Evolutionary conservation across 1,140 invertebrate genomes (phyloP), one percentile per base, ranked within the genome.

Genomic region (Microvelia longipes): DNA sequence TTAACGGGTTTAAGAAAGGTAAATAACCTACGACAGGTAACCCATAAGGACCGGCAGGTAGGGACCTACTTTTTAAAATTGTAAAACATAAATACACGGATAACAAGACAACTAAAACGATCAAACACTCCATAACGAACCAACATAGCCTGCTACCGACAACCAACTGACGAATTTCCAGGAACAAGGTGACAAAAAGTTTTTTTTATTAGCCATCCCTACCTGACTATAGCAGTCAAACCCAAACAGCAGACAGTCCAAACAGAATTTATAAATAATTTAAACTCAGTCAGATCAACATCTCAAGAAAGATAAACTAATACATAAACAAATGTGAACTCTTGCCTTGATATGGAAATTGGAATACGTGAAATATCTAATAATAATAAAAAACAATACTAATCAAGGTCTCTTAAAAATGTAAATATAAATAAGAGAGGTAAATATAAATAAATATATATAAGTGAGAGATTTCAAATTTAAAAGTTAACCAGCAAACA

Each of bases 1-100:
- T 79, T 25, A 79, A 73, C 0, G 82, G 76, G 74, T 91, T 81
- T 2, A 95, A 74, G 76, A 86, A 89, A 0, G 88, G 86, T 28
- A 94, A 76, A 74, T 88, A 93, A 0, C 92, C 92, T 0, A 94
- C 64, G 1, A 93, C 73, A 0, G 92, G 92, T 19, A 93, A 68
- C 0, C 88, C 86, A 79, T 82, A 83, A 0, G 92, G 92, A 0
- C 92, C 92, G 0, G 91, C 91, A 0, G 91, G 90, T 11, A 11
- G 19, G 19, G 5, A 5, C 19, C 19, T 50, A 5, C 35, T 50
- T 50, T 50, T 50, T 50, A 50, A 11, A 50, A 50, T 11, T 5
- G 5, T 50, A 50, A 50, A n/a, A n/a, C n/a, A 5, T 50, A 50
- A 19, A 50, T 19, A 50, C 35, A 50, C 5, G 19, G 19, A 11